phyloP scores from a whole-genome alignment of 2,888 invertebrate genomes.

The Halocaridina rubra region DNA sequence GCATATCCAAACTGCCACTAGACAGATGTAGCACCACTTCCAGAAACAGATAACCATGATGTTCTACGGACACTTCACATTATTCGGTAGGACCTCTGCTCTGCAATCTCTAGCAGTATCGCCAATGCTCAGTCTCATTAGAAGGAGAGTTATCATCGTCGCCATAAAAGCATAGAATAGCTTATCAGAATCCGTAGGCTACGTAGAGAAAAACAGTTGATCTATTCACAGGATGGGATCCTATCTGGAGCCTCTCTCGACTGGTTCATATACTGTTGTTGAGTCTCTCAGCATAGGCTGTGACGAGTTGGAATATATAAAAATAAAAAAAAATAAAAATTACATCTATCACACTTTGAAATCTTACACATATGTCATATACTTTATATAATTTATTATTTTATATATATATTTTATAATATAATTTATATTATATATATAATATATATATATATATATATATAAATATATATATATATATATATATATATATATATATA shows the following conservation, averaged over 20 bases:
- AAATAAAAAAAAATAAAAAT: background rate
- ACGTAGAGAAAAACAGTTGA: too few species aligned
- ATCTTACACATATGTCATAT: background rate
- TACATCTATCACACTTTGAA: background rate
- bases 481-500: too few species aligned
- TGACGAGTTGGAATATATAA: background rate
- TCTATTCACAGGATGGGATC: too few species aligned
- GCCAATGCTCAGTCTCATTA: background rate
- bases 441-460: too few species aligned
- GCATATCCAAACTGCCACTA: background rate
- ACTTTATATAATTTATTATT: too few species aligned
- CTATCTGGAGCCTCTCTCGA: too few species aligned
- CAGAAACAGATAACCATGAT: background rate
- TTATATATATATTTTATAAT: too few species aligned
- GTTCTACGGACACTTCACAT: background rate
- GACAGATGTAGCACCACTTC: background rate
- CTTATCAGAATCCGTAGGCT: background rate
- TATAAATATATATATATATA: too few species aligned
- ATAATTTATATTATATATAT: too few species aligned
- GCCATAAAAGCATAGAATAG: background rate
- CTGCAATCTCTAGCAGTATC: background rate
- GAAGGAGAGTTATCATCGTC: constrained; percentile 1
- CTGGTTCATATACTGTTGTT: too few species aligned
- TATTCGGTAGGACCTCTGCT: background rate
- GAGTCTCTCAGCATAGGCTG: too few species aligned